Evolutionary conservation across 2,113 vertebrate genomes (phyloP).

Genomic region (Leucopternis melanops): DNA sequence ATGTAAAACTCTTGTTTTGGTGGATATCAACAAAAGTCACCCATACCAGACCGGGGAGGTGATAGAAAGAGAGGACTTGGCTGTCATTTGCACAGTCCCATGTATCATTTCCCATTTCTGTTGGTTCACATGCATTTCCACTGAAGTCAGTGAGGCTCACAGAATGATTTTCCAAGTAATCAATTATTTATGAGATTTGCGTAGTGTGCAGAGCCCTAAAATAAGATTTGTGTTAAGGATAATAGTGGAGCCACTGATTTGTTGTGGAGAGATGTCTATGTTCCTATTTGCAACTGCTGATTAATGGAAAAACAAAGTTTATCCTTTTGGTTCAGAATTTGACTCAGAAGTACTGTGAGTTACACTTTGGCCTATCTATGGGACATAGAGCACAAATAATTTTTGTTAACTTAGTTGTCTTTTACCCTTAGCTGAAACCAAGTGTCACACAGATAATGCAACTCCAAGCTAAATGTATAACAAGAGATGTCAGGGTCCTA

Average conservation of each 20-base stretch:
- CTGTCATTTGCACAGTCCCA: neutral
- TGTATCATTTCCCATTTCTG: neutral
- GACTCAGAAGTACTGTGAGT: neutral
- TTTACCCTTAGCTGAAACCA: neutral
- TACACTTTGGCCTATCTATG: neutral
- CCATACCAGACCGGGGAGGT: neutral
- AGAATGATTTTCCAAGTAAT: neutral
- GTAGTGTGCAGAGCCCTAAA: neutral
- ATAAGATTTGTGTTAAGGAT: neutral
- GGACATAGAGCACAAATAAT: neutral
- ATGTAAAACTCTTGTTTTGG: neutral
- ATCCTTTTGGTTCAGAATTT: neutral
- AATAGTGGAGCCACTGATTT: neutral
- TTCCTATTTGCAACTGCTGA: neutral
- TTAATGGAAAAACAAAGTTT: neutral
- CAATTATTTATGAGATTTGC: neutral
- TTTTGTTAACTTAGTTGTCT: neutral
- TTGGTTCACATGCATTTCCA: neutral
- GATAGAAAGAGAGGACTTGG: neutral
- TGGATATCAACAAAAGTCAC: neutral
- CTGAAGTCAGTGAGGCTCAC: neutral
- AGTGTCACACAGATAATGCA: neutral
- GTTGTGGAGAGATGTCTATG: neutral
- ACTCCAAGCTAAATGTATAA: accelerated
- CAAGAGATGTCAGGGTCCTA: neutral